Evolutionary conservation across 2,113 vertebrate genomes (phyloP), one percentile per base, ranked within the genome.

Genomic region (Nicator chloris): DNA sequence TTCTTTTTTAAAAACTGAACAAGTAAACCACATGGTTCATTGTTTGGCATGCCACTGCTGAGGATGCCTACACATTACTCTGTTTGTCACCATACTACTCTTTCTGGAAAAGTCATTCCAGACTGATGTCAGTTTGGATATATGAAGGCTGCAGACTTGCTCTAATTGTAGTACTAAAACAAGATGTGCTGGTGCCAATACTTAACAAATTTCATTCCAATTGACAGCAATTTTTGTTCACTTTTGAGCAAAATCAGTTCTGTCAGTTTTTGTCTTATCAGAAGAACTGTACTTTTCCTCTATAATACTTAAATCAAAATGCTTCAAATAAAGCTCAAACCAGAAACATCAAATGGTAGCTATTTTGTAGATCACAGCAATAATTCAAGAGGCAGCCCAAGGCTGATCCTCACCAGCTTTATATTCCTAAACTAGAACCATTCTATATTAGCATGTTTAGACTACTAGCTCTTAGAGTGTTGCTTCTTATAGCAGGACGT

Each of bases 41-140:
- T 90, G 54, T 80, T 76, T 28, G 2, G 51, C 49, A n/a, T 77
- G 26, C 33, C 77, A 37, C 49, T 51, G 50, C 28, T 70, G 13
- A 83, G 57, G 84, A 73, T 91, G 69, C 54, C 64, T 94, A 75
- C 66, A 89, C 35, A 11, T 78, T 61, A 71, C 51, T 83, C 60
- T 83, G 82, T 35, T 90, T 57, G 70, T 50, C 2, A 3, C 49
- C 59, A 57, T 64, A 76, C 56, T 88, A 53, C 71, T 60, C 42
- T 60, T 88, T 90, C 86, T 95, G 86, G 66, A 90, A 93, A 91
- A 91, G 66, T 79, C 60, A 91, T 93, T 91, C 50, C 78, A 96
- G 70, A 68, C 49, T 71, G 73, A 91, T 92, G 86, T 95, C 90
- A 92, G 23, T 54, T 71, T 82, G 82, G 31, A 69, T 91, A 77